phyloP scores from a whole-genome alignment of 2,797 vertebrate genomes.

The Pachyuromys duprasi region DNA sequence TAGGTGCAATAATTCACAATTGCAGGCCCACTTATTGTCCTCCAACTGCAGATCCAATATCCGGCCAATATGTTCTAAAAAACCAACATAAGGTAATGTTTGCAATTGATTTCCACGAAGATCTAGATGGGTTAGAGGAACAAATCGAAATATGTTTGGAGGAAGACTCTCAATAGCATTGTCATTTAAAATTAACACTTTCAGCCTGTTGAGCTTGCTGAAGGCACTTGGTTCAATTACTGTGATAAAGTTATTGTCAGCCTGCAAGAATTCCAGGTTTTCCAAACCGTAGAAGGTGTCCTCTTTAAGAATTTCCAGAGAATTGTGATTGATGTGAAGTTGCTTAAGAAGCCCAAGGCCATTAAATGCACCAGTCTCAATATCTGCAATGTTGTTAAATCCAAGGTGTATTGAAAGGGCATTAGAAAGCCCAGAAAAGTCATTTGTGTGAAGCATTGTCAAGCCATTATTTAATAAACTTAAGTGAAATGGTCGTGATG shows the following conservation, averaged over 20 bases:
- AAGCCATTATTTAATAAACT: constrained; percentile 97
- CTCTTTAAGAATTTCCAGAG: constrained; percentile 96
- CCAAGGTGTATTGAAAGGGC: constrained; percentile 96
- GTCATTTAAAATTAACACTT: constrained; percentile 99
- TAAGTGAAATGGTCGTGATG: constrained; percentile 94
- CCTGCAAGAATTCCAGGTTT: constrained; percentile 98
- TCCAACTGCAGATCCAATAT: constrained; percentile 97
- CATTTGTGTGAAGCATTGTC: constrained; percentile 91
- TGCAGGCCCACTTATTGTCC: constrained; percentile 97
- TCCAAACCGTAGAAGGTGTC: constrained; percentile 97
- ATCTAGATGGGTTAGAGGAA: constrained; percentile 98
- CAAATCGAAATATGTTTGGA: constrained; percentile 96
- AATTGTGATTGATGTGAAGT: constrained; percentile 99
- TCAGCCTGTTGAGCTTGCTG: constrained; percentile 97
- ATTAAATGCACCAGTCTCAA: constrained; percentile 96
- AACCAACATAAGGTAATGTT: constrained; percentile 95
- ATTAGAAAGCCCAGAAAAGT: constrained; percentile 93
- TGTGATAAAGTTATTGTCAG: constrained; percentile 98
- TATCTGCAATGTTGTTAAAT: constrained; percentile 97
- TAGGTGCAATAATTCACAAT: constrained; percentile 95
- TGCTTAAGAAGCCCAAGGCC: constrained; percentile 94
- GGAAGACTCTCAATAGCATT: constrained; percentile 97
- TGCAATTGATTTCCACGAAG: constrained; percentile 97
- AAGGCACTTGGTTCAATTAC: constrained; percentile 98
- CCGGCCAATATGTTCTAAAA: constrained; percentile 97